These are phyloP conservation scores for Octodon degus DNA, from an alignment of 2,113 vertebrate species.

Conservation along the genomic window DNA sequence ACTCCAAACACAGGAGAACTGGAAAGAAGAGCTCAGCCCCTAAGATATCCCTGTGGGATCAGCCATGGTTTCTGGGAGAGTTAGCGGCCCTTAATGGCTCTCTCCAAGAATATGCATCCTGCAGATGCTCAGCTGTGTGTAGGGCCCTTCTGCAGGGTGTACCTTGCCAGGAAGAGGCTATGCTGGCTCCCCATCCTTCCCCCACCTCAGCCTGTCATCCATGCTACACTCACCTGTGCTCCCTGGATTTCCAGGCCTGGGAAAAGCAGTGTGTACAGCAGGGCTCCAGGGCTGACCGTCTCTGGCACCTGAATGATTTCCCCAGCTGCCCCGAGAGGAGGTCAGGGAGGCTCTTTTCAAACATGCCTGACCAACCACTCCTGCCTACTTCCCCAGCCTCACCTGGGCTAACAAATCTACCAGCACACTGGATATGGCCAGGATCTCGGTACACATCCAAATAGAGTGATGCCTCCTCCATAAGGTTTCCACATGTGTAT, in stretches of 20 bases:
- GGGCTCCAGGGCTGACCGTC: slow-evolving; percentile 56
- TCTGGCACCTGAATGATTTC: slow-evolving; percentile 81
- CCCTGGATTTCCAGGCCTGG: slow-evolving; percentile 18
- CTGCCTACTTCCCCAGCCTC: not conserved
- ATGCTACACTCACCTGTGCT: slow-evolving; percentile 76
- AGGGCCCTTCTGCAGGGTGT: not conserved
- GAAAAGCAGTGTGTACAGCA: slow-evolving; percentile 78
- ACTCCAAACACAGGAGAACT: not conserved
- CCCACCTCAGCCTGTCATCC: not conserved
- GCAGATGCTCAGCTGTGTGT: not conserved
- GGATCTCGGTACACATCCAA: slow-evolving; percentile 65
- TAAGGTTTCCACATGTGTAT: slow-evolving; percentile 56
- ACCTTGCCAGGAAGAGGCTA: not conserved
- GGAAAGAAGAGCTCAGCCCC: slow-evolving; percentile 13
- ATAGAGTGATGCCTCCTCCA: slow-evolving; percentile 63
- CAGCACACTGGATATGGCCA: slow-evolving; percentile 58
- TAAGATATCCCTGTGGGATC: not conserved
- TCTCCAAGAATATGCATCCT: not conserved
- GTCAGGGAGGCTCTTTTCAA: not conserved
- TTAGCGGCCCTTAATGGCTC: not conserved
- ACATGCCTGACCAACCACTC: not conserved
- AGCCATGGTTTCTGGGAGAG: not conserved
- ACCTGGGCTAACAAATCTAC: slow-evolving; percentile 81
- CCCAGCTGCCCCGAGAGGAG: slow-evolving; percentile 59
- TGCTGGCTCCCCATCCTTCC: not conserved